A percentile compares a stretch with the other conserved stretches of the same genome.
These are phyloP conservation scores for Syrmaticus mikado DNA, from an alignment of 2,113 vertebrate genomes.

Conservation along the genomic window DNA sequence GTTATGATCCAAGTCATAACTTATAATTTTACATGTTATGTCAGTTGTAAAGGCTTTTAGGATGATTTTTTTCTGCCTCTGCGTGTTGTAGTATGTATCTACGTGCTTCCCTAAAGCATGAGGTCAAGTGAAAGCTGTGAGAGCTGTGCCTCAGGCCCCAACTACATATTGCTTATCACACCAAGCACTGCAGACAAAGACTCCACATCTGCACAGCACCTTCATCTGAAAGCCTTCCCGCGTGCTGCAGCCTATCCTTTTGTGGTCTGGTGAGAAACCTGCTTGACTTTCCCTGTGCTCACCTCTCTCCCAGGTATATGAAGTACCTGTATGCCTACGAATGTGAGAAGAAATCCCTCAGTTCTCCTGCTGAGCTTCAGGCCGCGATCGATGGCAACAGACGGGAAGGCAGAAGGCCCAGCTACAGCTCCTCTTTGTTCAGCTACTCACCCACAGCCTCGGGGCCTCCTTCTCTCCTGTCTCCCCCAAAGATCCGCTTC, in stretches of 20 bases:
- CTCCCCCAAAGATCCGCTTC: constrained; percentile 86
- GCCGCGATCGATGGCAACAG: constrained; percentile 96
- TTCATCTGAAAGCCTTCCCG: background rate
- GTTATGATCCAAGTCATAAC: background rate
- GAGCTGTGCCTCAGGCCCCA: background rate
- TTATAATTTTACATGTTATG: background rate
- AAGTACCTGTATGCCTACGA: constrained; percentile 98
- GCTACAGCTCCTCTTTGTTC: constrained; percentile 92
- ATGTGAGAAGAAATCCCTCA: constrained; percentile 95
- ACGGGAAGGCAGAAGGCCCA: constrained; percentile 92
- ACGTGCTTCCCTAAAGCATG: fast-evolving
- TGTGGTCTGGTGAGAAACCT: background rate
- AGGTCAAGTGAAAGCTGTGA: background rate
- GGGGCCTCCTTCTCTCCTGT: constrained; percentile 73
- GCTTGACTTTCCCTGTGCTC: background rate
- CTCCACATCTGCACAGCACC: too few species aligned
- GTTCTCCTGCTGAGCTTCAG: constrained; percentile 94
- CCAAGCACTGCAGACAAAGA: fast-evolving
- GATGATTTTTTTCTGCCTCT: too few species aligned
- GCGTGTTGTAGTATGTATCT: fast-evolving
- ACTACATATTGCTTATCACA: background rate
- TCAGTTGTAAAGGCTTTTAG: background rate
- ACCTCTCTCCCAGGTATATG: constrained; percentile 81
- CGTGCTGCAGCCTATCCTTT: background rate
- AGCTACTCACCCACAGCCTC: constrained; percentile 81